Percentiles rank a stretch among this genome's conserved stretches.
Conservation (phyloP, 1,140 invertebrate species). For the Tetramorium parvispinum region DNA sequence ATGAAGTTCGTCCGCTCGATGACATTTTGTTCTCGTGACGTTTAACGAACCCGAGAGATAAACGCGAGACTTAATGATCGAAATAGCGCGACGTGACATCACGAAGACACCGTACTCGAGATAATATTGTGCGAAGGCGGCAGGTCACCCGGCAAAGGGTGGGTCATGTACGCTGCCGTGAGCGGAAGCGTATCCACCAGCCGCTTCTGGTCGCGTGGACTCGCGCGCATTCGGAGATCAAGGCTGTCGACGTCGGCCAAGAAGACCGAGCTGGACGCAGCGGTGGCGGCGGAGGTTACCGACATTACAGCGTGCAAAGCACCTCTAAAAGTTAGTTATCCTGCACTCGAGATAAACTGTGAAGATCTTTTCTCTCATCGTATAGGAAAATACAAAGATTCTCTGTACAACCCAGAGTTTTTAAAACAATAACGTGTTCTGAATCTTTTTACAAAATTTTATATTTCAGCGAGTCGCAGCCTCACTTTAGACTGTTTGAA, state of each 20-base stretch:
- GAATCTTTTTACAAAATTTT: neutral
- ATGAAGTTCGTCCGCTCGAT: conserved; percentile 63
- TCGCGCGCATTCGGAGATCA: neutral
- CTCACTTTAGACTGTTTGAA: neutral
- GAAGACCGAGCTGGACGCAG: neutral
- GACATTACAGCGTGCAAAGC: conserved; percentile 43
- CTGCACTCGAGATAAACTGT: neutral
- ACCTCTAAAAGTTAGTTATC: conserved; percentile 52
- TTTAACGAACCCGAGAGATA: conserved; percentile 19
- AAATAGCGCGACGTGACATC: conserved; percentile 44
- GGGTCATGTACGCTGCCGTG: conserved; percentile 26
- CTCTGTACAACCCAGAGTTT: neutral
- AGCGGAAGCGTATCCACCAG: neutral
- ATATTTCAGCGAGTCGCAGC: neutral
- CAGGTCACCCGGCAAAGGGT: neutral
- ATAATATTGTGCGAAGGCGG: neutral
- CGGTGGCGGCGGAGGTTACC: neutral
- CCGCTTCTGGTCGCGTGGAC: conserved; percentile 13
- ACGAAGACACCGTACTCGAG: conserved; percentile 11
- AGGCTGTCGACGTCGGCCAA: conserved; percentile 30
- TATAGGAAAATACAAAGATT: neutral
- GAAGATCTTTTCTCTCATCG: neutral
- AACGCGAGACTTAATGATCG: conserved; percentile 59
- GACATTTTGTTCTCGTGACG: conserved; percentile 64
- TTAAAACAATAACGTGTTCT: neutral